Base-by-base conservation (phyloP, 1,140 invertebrate genomes). In the Pseudoatta argentina region DNA sequence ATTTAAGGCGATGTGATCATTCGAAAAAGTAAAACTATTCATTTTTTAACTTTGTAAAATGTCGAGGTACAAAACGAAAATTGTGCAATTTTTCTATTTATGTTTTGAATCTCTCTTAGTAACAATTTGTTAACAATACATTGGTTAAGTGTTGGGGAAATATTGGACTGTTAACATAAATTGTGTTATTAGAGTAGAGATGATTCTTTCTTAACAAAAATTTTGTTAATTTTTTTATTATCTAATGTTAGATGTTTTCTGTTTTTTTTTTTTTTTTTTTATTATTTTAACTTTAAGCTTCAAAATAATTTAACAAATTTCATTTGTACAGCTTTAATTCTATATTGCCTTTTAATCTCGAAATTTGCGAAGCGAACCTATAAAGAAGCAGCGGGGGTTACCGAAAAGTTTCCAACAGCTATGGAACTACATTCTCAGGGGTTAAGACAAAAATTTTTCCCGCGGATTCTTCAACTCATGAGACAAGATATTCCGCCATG, bases 401-500 rank as follows among this genome's bases (percentile, higher is more conserved):
- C 61, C 24, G 79, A 16, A 14, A 83, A 83, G 79, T 83, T 75
- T 18, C 27, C 39, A 24, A 24, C 34, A 57, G 34, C 61, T 48
- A 14, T 51, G 24, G 27, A 63, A 34, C 14, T n/a, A 10, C 39
- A 21, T 44, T 82, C 53, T 73, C 18, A 16, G 6, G 67, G 69
- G 69, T 51, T 75, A 34, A 24, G 24, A 14, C 0, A 21, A 27
- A 48, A 59, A 75, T 48, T 82, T 83, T 83, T 83, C 55, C n/a
- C 79, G 79, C 69, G 71, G 55, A 83, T 83, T 83, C 69, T 83
- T 83, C 73, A 75, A 75, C 69, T 63, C 69, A 55, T 67, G 55
- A 24, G 69, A 83, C 69, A 44, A 75, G 79, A 83, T 83, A 83
- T 39, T 34, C 67, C 69, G 67, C 34, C 57, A 27, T 18, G 57